These are phyloP conservation scores for Ceratina calcarata DNA, from an alignment of 1,140 invertebrate species.

Conservation along the genomic window DNA sequence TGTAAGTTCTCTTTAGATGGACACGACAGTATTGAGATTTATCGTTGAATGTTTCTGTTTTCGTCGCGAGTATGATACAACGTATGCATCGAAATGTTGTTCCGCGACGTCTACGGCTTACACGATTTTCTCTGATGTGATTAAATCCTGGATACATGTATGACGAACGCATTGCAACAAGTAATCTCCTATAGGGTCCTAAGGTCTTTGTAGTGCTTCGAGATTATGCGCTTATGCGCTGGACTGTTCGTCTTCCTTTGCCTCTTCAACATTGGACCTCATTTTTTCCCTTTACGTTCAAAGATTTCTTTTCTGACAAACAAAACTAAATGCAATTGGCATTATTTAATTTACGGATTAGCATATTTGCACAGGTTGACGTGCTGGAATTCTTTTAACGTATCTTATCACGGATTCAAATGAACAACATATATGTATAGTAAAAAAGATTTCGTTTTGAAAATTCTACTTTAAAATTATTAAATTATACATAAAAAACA, in stretches of 20 bases:
- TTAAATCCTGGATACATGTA: conserved; percentile 20
- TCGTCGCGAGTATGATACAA: too few species aligned
- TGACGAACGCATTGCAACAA: conserved; percentile 34
- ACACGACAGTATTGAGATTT: neutral
- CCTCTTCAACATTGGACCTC: neutral
- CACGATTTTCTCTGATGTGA: conserved; percentile 33
- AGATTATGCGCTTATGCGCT: conserved; percentile 32
- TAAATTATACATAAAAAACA: neutral
- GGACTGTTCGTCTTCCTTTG: conserved; percentile 3
- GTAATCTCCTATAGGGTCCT: conserved; percentile 43
- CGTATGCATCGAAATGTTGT: neutral
- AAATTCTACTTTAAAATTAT: neutral
- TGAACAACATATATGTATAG: too few species aligned
- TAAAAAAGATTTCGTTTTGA: neutral
- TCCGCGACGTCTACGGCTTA: neutral
- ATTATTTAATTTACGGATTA: neutral
- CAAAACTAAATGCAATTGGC: neutral
- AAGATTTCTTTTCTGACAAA: neutral
- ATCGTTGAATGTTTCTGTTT: neutral
- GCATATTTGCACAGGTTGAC: neutral
- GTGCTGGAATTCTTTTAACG: neutral
- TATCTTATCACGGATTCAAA: neutral
- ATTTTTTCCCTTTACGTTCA: neutral
- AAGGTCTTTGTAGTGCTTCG: conserved; percentile 44
- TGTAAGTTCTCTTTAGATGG: too few species aligned